phyloP scores from a whole-genome alignment of 2,797 vertebrate genomes.

The Tarsius wallacei region DNA sequence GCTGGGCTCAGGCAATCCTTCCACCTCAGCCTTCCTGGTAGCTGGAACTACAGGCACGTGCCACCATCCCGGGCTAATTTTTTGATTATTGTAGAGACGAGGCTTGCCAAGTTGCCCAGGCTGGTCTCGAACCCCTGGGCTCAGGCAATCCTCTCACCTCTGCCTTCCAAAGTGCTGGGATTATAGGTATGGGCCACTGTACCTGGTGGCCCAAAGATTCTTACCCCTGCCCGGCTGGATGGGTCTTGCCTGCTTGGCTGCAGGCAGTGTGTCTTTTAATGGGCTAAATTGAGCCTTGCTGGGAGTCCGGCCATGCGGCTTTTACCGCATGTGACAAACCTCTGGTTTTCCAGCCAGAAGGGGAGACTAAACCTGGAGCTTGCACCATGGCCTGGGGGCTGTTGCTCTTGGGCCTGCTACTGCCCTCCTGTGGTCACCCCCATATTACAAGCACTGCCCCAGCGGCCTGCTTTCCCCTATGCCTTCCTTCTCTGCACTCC shows the following conservation, averaged over 20 bases:
- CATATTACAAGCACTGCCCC: neutral
- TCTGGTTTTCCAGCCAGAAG: neutral
- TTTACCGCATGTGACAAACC: neutral
- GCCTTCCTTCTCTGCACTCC: neutral
- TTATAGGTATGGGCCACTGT: no score
- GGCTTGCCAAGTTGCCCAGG: no score
- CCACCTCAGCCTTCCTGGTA: no score
- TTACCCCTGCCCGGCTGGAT: neutral
- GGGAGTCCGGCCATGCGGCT: neutral
- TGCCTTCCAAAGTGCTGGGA: no score
- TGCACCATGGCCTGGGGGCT: neutral
- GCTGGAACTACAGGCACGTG: no score
- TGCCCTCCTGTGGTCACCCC: neutral
- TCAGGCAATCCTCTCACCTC: no score
- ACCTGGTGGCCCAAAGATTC: neutral
- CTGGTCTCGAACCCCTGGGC: no score
- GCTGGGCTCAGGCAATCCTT: no score
- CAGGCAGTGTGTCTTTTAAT: neutral
- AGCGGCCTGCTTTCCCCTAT: neutral
- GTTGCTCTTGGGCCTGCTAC: neutral
- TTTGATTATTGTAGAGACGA: no score
- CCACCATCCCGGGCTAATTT: no score
- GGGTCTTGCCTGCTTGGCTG: neutral
- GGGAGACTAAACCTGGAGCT: neutral
- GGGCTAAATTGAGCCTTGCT: neutral